Conservation (phyloP, 2,113 vertebrate species). For the Jaculus jaculus region DNA sequence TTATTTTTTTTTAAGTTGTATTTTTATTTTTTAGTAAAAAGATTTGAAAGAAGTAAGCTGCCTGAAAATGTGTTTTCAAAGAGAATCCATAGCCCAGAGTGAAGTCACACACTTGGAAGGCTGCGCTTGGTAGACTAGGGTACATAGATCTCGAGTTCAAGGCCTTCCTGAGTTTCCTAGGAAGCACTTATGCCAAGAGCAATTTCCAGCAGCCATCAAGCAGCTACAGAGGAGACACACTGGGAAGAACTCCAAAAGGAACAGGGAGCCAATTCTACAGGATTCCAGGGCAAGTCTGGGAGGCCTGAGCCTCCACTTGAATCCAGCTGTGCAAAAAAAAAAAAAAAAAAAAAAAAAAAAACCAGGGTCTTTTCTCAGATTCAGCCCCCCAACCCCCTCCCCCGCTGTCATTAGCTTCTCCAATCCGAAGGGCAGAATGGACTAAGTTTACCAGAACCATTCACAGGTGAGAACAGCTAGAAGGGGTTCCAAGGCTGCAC, state of each 20-base stretch:
- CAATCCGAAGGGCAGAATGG: background rate
- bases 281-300: background rate
- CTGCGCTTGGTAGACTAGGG: background rate
- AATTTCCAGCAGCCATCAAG: background rate
- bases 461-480: background rate
- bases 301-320: background rate
- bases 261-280: background rate
- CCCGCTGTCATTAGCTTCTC: background rate
- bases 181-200: background rate
- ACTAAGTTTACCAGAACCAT: background rate
- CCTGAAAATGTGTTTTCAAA: background rate
- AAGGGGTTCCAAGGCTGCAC: background rate
- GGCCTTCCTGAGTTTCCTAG: background rate
- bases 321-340: background rate
- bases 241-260: background rate
- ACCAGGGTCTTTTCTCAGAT: background rate
- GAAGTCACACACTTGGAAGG: background rate
- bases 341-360: too few species aligned
- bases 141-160: background rate
- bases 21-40: background rate
- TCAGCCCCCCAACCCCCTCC: background rate
- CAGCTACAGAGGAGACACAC: background rate
- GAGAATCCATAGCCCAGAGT: background rate
- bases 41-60: constrained; percentile 40
- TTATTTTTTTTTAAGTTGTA: background rate